A percentile compares a stretch with the other conserved stretches of the same genome.
phyloP scores from a whole-genome alignment of 2,797 vertebrate species.

The Ptychadena robeensis region DNA sequence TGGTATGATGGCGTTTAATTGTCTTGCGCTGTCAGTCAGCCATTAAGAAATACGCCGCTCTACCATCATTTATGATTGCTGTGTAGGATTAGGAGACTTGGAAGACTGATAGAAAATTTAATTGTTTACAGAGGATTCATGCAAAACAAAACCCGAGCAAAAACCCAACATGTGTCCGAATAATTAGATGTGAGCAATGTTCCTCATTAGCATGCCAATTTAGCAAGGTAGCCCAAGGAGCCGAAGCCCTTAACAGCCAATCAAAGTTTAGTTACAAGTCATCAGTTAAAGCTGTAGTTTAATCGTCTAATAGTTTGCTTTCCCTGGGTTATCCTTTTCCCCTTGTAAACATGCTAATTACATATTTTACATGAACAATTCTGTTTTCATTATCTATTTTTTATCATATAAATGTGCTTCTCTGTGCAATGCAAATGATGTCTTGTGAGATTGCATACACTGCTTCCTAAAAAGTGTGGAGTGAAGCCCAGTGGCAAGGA shows the following conservation, averaged over 20 bases:
- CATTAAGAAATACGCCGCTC: not conserved
- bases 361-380: too few species aligned
- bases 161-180: not conserved
- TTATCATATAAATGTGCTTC: too few species aligned
- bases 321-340: too few species aligned
- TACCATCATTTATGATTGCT: constrained; percentile 9
- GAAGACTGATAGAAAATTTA: not conserved
- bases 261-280: not conserved
- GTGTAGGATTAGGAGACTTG: constrained; percentile 27
- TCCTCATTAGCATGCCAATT: not conserved
- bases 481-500: too few species aligned
- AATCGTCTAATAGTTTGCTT: not conserved
- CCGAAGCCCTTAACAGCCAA: not conserved
- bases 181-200: constrained; percentile 1
- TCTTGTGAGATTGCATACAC: too few species aligned
- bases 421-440: too few species aligned
- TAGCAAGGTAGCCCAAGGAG: not conserved
- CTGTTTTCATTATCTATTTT: too few species aligned
- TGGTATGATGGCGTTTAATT: not conserved
- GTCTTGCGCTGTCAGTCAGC: not conserved
- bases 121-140: not conserved
- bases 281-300: not conserved
- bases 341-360: too few species aligned
- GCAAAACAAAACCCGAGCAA: constrained; percentile 1
- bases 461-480: too few species aligned